A percentile compares a stretch with the other conserved stretches of the same genome.
Evolutionary conservation across 2,797 vertebrate genomes (phyloP).

Genomic region (Sebastes diaconus): DNA sequence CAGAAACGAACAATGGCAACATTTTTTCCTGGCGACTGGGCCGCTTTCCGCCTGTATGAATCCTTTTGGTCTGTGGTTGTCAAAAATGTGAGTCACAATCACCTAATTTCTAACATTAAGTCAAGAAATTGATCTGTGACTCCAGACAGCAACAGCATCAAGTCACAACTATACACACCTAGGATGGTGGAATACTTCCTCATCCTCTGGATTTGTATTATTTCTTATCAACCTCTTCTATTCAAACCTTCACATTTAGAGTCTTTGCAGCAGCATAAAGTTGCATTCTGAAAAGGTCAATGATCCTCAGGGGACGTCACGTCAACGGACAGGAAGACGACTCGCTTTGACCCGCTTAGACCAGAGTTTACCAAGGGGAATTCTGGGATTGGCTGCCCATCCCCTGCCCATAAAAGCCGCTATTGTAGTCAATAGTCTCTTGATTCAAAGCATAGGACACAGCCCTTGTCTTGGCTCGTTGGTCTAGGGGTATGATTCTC

Average conservation of each 20-base stretch:
- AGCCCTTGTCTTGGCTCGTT: constrained; percentile 51
- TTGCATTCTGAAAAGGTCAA: constrained; percentile 27
- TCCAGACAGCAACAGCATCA: neutral
- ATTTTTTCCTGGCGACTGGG: too few relatives aligned
- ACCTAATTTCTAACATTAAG: neutral
- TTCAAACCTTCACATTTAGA: neutral
- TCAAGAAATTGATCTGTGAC: neutral
- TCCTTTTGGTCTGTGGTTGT: neutral
- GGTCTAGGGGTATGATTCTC: constrained; percentile 75
- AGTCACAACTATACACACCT: neutral
- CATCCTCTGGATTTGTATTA: neutral
- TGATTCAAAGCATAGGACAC: neutral
- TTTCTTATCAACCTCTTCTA: neutral
- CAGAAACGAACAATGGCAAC: too few relatives aligned
- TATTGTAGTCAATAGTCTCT: neutral
- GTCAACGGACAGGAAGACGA: neutral
- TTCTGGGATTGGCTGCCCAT: neutral
- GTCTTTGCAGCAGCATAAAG: neutral
- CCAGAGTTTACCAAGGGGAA: neutral
- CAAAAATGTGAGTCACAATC: neutral
- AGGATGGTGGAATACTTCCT: neutral
- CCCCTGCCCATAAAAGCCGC: neutral
- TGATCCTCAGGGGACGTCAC: neutral
- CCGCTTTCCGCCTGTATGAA: neutral
- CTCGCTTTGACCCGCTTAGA: neutral